Conservation (phyloP, 2,888 invertebrate species). For the Philonicus albiceps region DNA sequence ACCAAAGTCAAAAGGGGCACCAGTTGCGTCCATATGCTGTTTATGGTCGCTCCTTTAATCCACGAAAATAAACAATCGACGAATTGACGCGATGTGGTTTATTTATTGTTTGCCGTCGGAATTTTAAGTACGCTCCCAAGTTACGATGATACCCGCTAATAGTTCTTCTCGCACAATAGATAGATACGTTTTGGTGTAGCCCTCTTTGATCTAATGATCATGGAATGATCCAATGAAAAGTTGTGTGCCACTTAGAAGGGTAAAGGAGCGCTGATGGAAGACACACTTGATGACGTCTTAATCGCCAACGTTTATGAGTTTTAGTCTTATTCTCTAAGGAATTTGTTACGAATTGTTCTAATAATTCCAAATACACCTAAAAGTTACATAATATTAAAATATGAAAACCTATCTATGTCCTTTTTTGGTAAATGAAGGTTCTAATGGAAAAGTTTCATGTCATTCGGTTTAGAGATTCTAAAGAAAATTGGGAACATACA, state of each 20-base stretch:
- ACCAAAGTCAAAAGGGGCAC: not conserved
- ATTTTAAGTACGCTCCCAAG: not conserved
- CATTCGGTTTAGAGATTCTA: too few relatives aligned
- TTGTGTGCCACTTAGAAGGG: not conserved
- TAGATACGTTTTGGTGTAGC: not conserved
- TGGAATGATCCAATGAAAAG: not conserved
- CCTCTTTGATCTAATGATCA: not conserved
- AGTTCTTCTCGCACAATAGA: not conserved
- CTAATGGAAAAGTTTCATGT: too few relatives aligned
- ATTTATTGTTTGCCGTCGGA: not conserved
- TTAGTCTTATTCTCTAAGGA: not conserved
- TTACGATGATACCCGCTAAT: not conserved
- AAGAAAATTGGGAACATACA: too few relatives aligned
- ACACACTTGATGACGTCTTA: not conserved
- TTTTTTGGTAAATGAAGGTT: too few relatives aligned
- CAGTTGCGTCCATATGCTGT: constrained; percentile 45
- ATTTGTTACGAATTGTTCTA: not conserved
- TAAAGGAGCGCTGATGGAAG: not conserved
- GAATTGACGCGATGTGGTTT: not conserved
- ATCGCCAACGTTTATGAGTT: not conserved
- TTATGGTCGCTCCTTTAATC: constrained; percentile 42
- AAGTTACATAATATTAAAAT: too few relatives aligned
- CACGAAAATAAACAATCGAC: constrained; percentile 43
- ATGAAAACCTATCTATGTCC: too few relatives aligned
- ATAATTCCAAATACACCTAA: too few relatives aligned